These are phyloP conservation scores for Oreochromis tanganicae DNA, from an alignment of 2,113 vertebrate genomes.

Conservation along the genomic window DNA sequence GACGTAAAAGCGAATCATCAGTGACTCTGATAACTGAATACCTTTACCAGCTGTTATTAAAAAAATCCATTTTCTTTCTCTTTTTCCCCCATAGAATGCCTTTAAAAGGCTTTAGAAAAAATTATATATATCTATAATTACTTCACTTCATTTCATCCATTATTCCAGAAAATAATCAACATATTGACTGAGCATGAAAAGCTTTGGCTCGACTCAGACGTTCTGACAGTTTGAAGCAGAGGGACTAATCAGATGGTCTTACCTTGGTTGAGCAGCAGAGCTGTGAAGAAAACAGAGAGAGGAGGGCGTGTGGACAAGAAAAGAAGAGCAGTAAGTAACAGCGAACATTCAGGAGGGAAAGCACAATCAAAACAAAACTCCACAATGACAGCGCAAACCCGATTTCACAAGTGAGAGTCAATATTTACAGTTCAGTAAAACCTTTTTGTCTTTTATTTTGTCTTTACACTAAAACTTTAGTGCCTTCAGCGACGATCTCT, in stretches of 20 bases:
- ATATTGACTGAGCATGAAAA: background rate
- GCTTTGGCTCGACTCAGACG: background rate
- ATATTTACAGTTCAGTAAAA: background rate
- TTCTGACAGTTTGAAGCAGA: background rate
- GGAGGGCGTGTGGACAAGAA: background rate
- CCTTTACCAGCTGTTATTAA: background rate
- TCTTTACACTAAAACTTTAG: background rate
- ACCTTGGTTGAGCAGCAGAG: conserved; percentile 85
- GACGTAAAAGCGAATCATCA: background rate
- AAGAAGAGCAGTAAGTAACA: background rate
- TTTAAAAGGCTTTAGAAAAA: background rate
- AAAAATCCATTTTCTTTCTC: background rate
- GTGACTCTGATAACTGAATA: background rate
- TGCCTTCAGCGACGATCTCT: background rate
- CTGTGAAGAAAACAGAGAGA: conserved; percentile 58
- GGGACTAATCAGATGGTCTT: conserved; percentile 46
- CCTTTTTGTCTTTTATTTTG: background rate
- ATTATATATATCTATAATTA: rapidly evolving
- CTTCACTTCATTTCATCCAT: background rate
- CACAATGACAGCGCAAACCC: background rate
- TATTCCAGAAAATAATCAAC: background rate
- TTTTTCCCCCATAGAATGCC: background rate
- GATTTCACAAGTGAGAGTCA: background rate
- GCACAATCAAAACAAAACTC: background rate
- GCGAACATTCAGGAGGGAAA: background rate